Base-by-base conservation (phyloP, 2,888 invertebrate genomes). In the Oligia latruncula region DNA sequence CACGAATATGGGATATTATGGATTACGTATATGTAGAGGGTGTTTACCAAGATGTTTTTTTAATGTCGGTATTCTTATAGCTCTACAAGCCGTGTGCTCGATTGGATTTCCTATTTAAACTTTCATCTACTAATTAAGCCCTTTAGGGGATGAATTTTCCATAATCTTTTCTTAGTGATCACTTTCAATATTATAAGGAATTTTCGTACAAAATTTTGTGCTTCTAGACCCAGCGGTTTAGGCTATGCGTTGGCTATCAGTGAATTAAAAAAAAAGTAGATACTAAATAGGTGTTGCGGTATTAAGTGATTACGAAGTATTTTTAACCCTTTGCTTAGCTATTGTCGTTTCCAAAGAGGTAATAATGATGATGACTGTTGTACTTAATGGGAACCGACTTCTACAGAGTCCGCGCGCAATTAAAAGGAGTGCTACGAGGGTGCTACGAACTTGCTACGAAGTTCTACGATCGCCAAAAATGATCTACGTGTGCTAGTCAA, bases 391-490 rank as follows among this genome's bases (percentile, higher is more conserved):
- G 66, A 85, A 78, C 78, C 83, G 82, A 90, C 88, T 87, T 88
- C 86, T 76, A 55, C 74, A 46, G 71, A 74, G 65, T 76, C 81
- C 74, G 73, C 75, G 58, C 82, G 90, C 91, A 93, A 94, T 94
- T 91, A 92, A 85, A 88, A 90, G 82, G 88, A 93, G 94, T 94
- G 93, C 92, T 90, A 89, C 87, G 89, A 84, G 68, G 11, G 58
- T 74, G 76, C 86, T 84, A 86, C 76, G 68, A 71, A 35, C 20
- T 52, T 78, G 84, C 88, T 84, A 83, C 82, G 70, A 62, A 43
- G 23, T 81, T 83, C 87, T 87, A 87, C 85, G 86, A 76, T 73
- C 67, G 65, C 72, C 78, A 49, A 82, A 78, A 80, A 76, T 82
- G 64, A 76, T 78, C 68, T 70, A 68, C 65, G 71, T 15, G 20